These are phyloP conservation scores for Babylonia areolata DNA, from an alignment of 1,140 invertebrate genomes.

Conservation along the genomic window DNA sequence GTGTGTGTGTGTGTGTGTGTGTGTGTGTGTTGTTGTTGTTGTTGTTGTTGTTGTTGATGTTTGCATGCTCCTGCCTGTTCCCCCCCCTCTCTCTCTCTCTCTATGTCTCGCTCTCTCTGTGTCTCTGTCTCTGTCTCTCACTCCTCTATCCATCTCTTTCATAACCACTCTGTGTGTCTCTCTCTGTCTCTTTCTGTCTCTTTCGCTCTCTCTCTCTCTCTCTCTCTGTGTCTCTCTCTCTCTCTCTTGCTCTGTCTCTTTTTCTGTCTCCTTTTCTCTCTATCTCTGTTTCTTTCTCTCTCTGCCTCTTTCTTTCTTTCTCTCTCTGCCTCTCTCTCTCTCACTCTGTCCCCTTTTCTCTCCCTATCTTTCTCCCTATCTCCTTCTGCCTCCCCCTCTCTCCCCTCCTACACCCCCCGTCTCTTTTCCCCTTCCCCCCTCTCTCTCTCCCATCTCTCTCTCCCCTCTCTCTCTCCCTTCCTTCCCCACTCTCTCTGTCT, in stretches of 20 bases:
- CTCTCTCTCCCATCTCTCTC: not conserved
- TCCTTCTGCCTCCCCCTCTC: not conserved
- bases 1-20: too few relatives aligned
- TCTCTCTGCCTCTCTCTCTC: not conserved
- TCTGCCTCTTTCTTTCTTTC: not conserved
- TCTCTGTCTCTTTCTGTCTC: not conserved
- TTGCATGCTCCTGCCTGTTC: too few relatives aligned
- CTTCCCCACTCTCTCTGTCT: not conserved
- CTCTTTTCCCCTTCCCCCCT: not conserved
- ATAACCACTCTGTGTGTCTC: not conserved
- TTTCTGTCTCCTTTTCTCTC: too few relatives aligned
- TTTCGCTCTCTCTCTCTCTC: not conserved
- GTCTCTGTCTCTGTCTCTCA: not conserved
- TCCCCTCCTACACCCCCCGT: not conserved
- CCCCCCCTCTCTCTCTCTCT: too few relatives aligned
- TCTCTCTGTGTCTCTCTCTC: not conserved
- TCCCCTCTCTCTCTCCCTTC: not conserved
- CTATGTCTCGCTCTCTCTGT: too few relatives aligned
- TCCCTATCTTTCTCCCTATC: not conserved
- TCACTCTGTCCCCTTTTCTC: not conserved
- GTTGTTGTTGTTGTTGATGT: too few relatives aligned
- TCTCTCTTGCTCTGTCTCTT: not conserved
- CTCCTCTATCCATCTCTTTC: not conserved
- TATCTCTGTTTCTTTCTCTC: too few relatives aligned
- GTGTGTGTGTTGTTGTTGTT: too few relatives aligned